These are phyloP conservation scores for Empidonax alnorum DNA, from an alignment of 2,113 vertebrate genomes.

Conservation along the genomic window DNA sequence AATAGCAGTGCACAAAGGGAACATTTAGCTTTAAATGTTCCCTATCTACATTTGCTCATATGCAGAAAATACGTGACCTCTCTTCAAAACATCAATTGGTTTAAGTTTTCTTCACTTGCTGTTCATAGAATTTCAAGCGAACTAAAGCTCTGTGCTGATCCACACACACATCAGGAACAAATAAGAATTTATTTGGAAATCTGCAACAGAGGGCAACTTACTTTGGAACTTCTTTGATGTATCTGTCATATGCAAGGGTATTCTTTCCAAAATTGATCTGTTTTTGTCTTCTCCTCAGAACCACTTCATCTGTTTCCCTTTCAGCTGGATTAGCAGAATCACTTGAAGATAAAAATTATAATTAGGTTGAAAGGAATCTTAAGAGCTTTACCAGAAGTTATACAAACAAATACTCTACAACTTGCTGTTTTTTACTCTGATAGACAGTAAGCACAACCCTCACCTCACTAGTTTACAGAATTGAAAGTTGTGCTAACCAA, in stretches of 20 bases:
- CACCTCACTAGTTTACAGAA: not conserved
- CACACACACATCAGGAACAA: not conserved
- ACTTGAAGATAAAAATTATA: conserved; percentile 55
- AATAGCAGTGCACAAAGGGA: not conserved
- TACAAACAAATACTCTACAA: not conserved
- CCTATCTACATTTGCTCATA: not conserved
- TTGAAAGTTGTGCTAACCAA: not conserved
- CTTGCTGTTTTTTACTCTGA: not conserved
- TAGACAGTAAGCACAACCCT: not conserved
- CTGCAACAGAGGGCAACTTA: conserved; percentile 39
- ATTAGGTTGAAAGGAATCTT: not conserved
- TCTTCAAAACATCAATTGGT: not conserved
- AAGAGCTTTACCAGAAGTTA: not conserved
- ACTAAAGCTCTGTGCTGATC: not conserved
- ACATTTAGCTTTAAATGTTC: not conserved
- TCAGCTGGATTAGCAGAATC: conserved; percentile 72
- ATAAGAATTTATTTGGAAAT: not conserved
- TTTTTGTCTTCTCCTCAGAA: conserved; percentile 91
- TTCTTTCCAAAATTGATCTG: conserved; percentile 99
- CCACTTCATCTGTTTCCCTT: conserved; percentile 88
- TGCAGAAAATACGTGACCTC: not conserved
- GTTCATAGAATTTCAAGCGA: not conserved
- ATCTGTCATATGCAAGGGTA: conserved; percentile 92
- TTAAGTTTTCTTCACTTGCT: not conserved
- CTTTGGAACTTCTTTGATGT: conserved; percentile 91